Evolutionary conservation across 30 jellyfish, hydroid and myxozoan species (phyloP).

Genomic region (Cassiopea andromeda): DNA sequence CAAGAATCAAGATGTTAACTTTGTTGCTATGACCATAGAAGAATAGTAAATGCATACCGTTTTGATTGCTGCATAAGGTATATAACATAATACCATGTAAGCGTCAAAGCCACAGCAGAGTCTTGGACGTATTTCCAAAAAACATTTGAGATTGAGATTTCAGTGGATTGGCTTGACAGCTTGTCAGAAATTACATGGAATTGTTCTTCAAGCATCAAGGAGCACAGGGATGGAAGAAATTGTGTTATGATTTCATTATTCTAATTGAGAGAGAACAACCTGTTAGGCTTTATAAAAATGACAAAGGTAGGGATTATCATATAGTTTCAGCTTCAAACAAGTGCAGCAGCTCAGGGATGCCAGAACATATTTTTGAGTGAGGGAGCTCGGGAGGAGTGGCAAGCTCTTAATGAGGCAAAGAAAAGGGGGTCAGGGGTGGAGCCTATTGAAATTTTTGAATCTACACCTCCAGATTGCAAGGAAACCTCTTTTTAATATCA

Average conservation of each 20-base stretch:
- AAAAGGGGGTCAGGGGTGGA: too few species aligned
- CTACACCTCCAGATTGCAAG: too few species aligned
- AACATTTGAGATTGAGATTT: slow-evolving; percentile 52
- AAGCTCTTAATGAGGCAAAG: too few species aligned
- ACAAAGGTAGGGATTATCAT: background rate
- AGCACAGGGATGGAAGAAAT: slow-evolving; percentile 83
- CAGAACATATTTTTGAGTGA: too few species aligned
- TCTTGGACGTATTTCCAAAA: slow-evolving; percentile 67
- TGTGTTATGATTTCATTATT: slow-evolving; percentile 79
- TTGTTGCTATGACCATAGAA: too few species aligned
- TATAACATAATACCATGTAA: slow-evolving; percentile 69
- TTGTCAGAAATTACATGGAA: slow-evolving; percentile 34
- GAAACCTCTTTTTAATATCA: too few species aligned
- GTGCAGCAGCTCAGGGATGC: too few species aligned
- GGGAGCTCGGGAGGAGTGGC: too few species aligned
- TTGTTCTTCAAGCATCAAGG: slow-evolving; percentile 82
- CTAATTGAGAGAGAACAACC: slow-evolving; percentile 31
- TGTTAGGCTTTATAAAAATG: too few species aligned
- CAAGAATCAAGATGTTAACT: too few species aligned
- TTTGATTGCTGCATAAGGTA: slow-evolving; percentile 71
- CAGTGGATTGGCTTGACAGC: slow-evolving; percentile 29
- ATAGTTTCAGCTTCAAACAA: background rate
- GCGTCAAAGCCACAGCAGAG: slow-evolving; percentile 37
- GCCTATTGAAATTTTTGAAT: too few species aligned
- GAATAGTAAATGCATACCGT: slow-evolving; percentile 45